Evolutionary conservation across 2,888 invertebrate genomes (phyloP).

Genomic region (Eilema caniola): DNA sequence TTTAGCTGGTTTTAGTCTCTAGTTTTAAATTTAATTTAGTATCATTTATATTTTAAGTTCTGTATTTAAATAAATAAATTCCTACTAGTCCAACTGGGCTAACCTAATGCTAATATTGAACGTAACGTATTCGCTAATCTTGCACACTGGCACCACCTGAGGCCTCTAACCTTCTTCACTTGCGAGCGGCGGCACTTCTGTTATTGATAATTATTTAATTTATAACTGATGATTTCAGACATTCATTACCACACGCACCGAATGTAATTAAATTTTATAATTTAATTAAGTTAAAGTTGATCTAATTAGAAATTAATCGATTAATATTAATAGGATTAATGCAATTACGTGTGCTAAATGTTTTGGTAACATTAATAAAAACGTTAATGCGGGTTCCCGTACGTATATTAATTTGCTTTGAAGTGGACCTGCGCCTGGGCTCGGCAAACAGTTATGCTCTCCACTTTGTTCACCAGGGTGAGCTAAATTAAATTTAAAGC

Average conservation of each 20-base stretch:
- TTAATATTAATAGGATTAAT: slow-evolving; percentile 1
- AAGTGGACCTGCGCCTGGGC: not conserved
- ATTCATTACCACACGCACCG: not conserved
- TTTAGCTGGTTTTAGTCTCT: too few relatives aligned
- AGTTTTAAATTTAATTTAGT: too few relatives aligned
- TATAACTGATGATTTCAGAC: not conserved
- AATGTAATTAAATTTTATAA: not conserved
- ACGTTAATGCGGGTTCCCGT: not conserved
- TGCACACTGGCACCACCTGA: not conserved
- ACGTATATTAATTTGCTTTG: not conserved
- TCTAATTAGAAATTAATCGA: not conserved
- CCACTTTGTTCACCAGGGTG: not conserved
- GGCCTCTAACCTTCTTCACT: not conserved
- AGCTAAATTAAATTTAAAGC: not conserved
- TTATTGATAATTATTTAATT: not conserved
- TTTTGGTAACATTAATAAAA: not conserved
- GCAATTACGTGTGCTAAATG: not conserved
- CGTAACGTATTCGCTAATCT: not conserved
- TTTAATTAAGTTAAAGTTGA: not conserved
- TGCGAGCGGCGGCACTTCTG: not conserved
- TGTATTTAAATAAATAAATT: too few relatives aligned
- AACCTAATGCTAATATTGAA: slow-evolving; percentile 13
- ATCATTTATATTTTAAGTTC: too few relatives aligned
- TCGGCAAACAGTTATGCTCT: not conserved
- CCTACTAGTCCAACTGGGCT: too few relatives aligned